Base-by-base conservation (phyloP, 2,113 vertebrate genomes). In the Casuarius casuarius region DNA sequence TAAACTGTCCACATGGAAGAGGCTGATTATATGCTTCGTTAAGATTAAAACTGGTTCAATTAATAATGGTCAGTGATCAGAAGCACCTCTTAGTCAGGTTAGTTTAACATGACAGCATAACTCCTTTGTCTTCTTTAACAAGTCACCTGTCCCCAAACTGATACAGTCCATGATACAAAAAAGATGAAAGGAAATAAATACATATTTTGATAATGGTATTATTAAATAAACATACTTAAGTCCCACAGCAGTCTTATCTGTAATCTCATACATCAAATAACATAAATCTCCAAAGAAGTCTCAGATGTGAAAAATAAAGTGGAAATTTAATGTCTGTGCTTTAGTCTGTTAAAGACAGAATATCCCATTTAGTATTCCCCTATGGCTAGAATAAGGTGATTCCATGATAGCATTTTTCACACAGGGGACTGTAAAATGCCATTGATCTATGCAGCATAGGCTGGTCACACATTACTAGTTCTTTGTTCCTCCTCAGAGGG, bases 51-150 rank as follows among this genome's bases (percentile, higher is more conserved):
- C 19, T 40, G 70, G 51, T 63, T 92, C 52, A 87, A 65, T 91
- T 94, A 96, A 56, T 84, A 92, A 91, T 70, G 89, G 81, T 89
- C 81, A 89, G 28, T 87, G 95, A 96, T 94, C 93, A 96, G 91
- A 94, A 94, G 74, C 74, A 89, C 40, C 74, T 85, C 71, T 54
- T 63, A 54, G 59, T 42, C 83, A 91, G 35, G 52, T 56, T 67
- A 77, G 63, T 67, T 95, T 84, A 86, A 74, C 56, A 67, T 38
- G 75, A 92, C 82, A 96, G 61, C 13, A 2, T 86, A 88, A 88
- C 67, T 81, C 42, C 85, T 93, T 73, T 81, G 42, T 81, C 51
- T 35, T 80, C 72, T 94, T 94, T 83, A 92, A 79, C 15, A 83
- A 71, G 59, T 59, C 72, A 94, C 56, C 35, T 88, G 35, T 85